These are phyloP conservation scores for Mesocricetus auratus DNA, from an alignment of 2,113 vertebrate species.

Conservation along the genomic window DNA sequence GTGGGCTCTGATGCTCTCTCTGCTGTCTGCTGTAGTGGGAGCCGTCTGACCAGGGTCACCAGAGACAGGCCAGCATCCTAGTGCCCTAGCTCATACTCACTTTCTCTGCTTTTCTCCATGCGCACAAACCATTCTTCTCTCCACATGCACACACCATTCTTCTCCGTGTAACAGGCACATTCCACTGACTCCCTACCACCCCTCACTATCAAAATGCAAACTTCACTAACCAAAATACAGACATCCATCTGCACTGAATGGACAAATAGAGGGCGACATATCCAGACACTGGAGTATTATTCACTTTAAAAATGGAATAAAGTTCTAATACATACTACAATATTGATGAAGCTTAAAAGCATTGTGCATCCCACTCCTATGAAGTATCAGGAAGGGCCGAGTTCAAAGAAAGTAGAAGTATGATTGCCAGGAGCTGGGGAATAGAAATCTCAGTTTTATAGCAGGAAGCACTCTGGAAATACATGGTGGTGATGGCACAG, in stretches of 20 bases:
- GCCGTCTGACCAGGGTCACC: not conserved
- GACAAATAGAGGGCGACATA: not conserved
- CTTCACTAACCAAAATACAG: not conserved
- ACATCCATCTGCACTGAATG: not conserved
- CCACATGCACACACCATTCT: not conserved
- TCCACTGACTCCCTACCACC: not conserved
- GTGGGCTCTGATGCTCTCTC: not conserved
- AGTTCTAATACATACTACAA: not conserved
- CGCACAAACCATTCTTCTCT: not conserved
- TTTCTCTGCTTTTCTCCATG: not conserved
- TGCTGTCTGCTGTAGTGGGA: not conserved
- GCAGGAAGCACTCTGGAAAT: not conserved
- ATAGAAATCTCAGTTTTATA: not conserved
- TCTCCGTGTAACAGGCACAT: not conserved
- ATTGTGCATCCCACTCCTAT: not conserved
- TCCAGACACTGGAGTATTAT: not conserved
- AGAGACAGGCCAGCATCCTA: not conserved
- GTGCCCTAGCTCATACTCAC: not conserved
- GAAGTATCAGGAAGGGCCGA: not conserved
- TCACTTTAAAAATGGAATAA: not conserved
- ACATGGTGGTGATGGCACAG: not conserved
- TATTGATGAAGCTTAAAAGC: not conserved
- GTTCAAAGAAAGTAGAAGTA: not conserved
- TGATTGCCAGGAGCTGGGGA: not conserved
- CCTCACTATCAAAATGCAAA: not conserved